Percentiles rank a stretch among this genome's conserved stretches.
These are phyloP conservation scores for Drosophila hawaiiensis DNA, from an alignment of 2,888 invertebrate genomes.

Conservation along the genomic window DNA sequence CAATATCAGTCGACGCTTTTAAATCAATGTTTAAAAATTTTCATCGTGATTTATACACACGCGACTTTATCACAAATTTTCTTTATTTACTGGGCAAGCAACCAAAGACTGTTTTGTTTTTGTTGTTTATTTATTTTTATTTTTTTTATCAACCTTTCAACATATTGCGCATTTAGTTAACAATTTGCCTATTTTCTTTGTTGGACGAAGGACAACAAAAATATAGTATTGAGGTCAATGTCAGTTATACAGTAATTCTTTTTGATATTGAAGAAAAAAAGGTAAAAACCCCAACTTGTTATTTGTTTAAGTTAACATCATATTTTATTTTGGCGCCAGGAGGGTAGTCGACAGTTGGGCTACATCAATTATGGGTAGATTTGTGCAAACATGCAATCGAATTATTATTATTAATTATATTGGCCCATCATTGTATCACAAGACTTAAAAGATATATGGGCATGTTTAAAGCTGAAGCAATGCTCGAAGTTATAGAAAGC, in stretches of 20 bases:
- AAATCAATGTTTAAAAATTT: conserved; percentile 8
- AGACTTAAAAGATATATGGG: conserved; percentile 71
- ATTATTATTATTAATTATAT: conserved; percentile 70
- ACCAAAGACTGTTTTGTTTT: conserved; percentile 1
- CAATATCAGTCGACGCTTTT: conserved; percentile 41
- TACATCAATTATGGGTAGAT: conserved; percentile 55
- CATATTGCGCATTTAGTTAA: conserved; percentile 43
- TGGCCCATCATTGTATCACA: conserved; percentile 75
- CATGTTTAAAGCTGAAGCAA: conserved; percentile 5
- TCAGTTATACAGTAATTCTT: conserved; percentile 39
- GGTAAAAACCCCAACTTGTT: conserved; percentile 7
- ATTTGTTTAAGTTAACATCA: conserved; percentile 31
- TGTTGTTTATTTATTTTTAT: neutral
- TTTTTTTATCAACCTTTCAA: conserved; percentile 30
- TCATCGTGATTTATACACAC: conserved; percentile 18
- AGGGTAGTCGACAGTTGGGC: conserved; percentile 8
- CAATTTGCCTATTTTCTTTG: conserved; percentile 37
- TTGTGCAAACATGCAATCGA: conserved; percentile 66
- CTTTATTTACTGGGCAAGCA: conserved; percentile 51
- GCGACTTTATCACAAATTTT: conserved; percentile 46
- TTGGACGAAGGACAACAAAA: conserved; percentile 22
- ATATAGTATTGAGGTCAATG: conserved; percentile 66
- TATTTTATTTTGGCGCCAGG: conserved; percentile 12
- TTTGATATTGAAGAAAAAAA: conserved; percentile 17
- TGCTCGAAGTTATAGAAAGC: conserved; percentile 33